These are phyloP conservation scores for Chalcis sispes DNA, from an alignment of 2,888 invertebrate species.

Conservation along the genomic window DNA sequence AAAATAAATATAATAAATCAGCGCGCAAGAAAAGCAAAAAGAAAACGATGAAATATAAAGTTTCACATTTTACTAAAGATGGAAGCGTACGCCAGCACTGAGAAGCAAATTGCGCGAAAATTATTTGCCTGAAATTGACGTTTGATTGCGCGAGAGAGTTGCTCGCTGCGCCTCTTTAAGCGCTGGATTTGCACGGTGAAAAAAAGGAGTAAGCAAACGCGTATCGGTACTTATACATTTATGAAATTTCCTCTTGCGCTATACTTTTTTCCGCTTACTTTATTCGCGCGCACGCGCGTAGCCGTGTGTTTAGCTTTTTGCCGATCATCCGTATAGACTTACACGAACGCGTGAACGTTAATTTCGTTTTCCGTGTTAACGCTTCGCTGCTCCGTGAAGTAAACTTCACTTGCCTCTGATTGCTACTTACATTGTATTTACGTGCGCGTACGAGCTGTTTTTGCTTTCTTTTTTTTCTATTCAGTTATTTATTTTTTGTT, in stretches of 20 bases:
- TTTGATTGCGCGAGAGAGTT: constrained; percentile 65
- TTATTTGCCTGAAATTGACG: constrained; percentile 71
- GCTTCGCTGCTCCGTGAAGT: constrained; percentile 43
- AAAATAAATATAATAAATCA: constrained; percentile 50
- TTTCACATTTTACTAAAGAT: constrained; percentile 30
- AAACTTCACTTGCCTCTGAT: constrained; percentile 49
- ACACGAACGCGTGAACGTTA: constrained; percentile 6
- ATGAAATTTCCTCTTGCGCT: constrained; percentile 26
- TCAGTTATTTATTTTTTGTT: no score
- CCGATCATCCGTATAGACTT: neutral
- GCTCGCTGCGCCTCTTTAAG: constrained; percentile 22
- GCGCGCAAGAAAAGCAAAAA: constrained; percentile 28
- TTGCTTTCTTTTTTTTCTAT: constrained; percentile 3
- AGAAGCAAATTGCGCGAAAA: constrained; percentile 67
- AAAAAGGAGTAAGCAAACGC: constrained; percentile 36
- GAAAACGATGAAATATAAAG: constrained; percentile 38
- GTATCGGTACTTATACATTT: constrained; percentile 47
- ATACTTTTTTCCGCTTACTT: constrained; percentile 41
- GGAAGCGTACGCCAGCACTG: neutral
- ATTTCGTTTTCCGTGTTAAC: constrained; percentile 52
- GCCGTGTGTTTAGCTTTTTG: no score
- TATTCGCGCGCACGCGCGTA: neutral
- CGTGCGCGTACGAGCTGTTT: neutral
- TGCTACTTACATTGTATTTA: constrained; percentile 39
- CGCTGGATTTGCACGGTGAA: no score